phyloP scores from a whole-genome alignment of 2,797 vertebrate species.

The Scleropages formosus region DNA sequence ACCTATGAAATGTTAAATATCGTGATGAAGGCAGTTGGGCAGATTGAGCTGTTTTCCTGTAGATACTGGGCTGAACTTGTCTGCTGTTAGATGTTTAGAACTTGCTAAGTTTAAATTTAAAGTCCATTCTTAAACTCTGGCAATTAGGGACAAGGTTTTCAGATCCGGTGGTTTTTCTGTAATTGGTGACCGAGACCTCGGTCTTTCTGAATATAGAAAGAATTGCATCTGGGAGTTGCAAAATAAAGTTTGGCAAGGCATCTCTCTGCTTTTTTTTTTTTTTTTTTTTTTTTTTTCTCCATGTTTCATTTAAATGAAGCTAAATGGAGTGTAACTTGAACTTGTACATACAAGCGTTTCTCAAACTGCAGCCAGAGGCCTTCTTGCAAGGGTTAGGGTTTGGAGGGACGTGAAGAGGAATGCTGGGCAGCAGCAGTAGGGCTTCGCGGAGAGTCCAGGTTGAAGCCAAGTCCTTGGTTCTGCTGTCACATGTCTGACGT shows the following conservation, averaged over 20 bases:
- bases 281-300: no score
- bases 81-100: no score
- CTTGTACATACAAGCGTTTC: not conserved
- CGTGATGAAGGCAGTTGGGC: no score
- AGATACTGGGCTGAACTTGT: no score
- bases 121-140: no score
- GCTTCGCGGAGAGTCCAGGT: not conserved
- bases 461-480: not conserved
- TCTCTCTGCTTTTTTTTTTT: no score
- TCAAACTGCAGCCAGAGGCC: not conserved
- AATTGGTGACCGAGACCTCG: no score
- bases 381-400: not conserved
- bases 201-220: not conserved
- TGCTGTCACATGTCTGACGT: slow-evolving; percentile 53
- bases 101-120: no score
- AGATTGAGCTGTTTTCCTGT: no score
- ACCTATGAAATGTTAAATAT: no score
- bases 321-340: not conserved
- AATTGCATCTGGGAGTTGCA: not conserved
- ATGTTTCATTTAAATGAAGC: not conserved
- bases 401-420: not conserved
- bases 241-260: slow-evolving; percentile 32
- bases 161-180: no score
- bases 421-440: not conserved
- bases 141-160: no score